Base-by-base conservation (phyloP, 1,140 invertebrate genomes). In the Cheumatopsyche charites region DNA sequence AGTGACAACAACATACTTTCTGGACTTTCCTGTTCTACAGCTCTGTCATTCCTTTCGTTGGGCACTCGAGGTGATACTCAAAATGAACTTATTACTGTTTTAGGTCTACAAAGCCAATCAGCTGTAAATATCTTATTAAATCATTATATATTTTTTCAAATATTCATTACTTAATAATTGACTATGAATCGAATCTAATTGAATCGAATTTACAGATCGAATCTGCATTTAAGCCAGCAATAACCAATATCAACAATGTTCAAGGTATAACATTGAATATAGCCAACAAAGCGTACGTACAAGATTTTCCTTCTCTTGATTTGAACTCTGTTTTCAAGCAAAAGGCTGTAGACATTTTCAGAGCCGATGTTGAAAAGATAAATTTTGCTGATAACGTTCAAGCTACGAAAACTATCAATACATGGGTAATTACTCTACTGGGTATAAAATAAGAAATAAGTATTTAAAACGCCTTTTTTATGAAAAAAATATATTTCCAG, bases 221-320 rank as follows among this genome's bases (percentile, higher is more conserved):
- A 21, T 13, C 62, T 21, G 52, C 68, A 9, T 73, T 71, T 43
- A 63, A 69, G 52, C 68, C 49, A 7, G 62, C 71, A 23, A 62
- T 75, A 0, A 17, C 49, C 12, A 73, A 68, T 42, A 45, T 75
- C 36, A 71, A 68, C 43, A 23, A 49, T 49, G 36, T 73, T 9
- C 9, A 75, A 43, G 71, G 71, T 4, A 71, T 75, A 13, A 75
- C 74, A 13, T 42, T 75, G 36, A 72, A 70, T 17, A 55, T 75
- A 13, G 73, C 73, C 43, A 47, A 47, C 43, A 47, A 47, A 47
- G 15, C 15, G 15, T 47, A 47, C 13, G 15, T 47, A 4, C 11
- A 47, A 15, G 43, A 47, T 47, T 12, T 12, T 3, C 11, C 11
- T 3, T 4, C 2, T 21, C 21, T 25, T 4, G 12, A 21, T 25